phyloP scores from a whole-genome alignment of 2,888 invertebrate genomes.

The Dexiosoma caninum region DNA sequence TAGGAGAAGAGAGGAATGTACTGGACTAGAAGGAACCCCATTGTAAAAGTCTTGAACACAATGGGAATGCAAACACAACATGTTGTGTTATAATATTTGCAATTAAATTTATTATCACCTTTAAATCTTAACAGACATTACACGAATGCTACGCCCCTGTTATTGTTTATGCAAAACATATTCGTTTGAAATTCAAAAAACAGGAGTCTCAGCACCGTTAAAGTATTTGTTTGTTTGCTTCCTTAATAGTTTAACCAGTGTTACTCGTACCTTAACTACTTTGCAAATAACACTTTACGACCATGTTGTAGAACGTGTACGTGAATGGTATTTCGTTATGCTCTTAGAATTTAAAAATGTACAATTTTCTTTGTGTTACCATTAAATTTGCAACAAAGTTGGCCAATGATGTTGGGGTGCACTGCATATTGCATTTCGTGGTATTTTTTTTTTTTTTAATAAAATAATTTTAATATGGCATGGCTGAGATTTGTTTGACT shows the following conservation, averaged over 20 bases:
- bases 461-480: constrained; percentile 37
- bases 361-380: neutral
- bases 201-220: neutral
- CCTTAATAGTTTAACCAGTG: constrained; percentile 19
- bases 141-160: constrained; percentile 24
- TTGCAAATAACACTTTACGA: constrained; percentile 28
- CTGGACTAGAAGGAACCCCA: neutral
- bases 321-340: neutral
- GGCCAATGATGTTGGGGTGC: no score
- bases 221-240: constrained; percentile 14
- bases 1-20: neutral
- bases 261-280: constrained; percentile 33
- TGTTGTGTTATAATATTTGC: constrained; percentile 16
- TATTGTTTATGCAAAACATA: constrained; percentile 22
- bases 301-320: constrained; percentile 8
- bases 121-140: constrained; percentile 39
- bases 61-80: neutral
- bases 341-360: neutral
- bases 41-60: neutral
- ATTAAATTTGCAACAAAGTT: no score
- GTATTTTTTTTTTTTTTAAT: constrained; percentile 5
- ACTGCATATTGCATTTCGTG: neutral
- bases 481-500: neutral
- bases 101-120: constrained; percentile 49
- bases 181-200: constrained; percentile 13